Evolutionary conservation across 2,113 vertebrate species (phyloP).

Genomic region (Prunella fulvescens): DNA sequence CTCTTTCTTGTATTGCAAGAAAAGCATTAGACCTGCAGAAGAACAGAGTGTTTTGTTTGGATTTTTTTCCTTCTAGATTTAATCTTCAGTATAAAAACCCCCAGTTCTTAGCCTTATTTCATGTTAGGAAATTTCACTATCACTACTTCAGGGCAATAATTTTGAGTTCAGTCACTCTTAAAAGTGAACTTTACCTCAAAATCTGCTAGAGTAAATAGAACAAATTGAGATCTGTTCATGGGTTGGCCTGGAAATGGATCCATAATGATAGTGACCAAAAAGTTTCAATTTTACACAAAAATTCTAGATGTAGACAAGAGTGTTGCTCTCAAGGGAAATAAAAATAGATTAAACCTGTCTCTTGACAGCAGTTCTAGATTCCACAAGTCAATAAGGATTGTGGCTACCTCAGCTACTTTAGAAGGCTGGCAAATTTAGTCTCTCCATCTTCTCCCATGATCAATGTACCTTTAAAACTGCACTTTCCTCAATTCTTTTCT

Average conservation of each 20-base stretch:
- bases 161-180: neutral
- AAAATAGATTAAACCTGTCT: neutral
- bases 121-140: neutral
- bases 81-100: neutral
- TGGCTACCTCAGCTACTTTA: neutral
- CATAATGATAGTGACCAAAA: neutral
- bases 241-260: neutral
- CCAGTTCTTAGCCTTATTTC: neutral
- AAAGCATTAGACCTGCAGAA: neutral
- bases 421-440: neutral
- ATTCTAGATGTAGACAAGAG: neutral
- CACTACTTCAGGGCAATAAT: neutral
- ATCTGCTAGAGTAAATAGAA: neutral
- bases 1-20: neutral
- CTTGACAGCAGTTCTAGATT: neutral
- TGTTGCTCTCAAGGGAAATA: neutral
- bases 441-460: neutral
- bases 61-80: neutral
- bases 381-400: neutral
- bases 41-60: neutral
- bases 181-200: neutral
- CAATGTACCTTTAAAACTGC: neutral
- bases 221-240: neutral
- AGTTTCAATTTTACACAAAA: neutral
- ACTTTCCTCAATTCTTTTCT: neutral